These are phyloP conservation scores for Cottoperca gobio DNA, from an alignment of 2,797 vertebrate genomes.

Conservation along the genomic window DNA sequence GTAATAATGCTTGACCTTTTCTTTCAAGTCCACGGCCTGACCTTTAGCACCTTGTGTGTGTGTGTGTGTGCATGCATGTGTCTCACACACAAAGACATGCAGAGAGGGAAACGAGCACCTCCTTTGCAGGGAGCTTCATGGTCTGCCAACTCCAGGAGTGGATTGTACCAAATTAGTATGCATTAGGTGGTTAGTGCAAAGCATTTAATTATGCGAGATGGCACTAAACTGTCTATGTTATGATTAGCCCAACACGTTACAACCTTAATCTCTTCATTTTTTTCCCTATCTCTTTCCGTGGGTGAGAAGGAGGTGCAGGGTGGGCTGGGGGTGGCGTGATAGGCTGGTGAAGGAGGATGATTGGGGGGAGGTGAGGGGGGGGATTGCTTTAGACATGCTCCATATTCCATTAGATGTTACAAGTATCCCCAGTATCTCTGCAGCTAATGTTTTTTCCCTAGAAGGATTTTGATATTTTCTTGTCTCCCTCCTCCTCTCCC, in stretches of 20 bases:
- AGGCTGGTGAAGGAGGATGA: slow-evolving; percentile 29
- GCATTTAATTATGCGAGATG: slow-evolving; percentile 87
- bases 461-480: slow-evolving; percentile 66
- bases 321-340: slow-evolving; percentile 17
- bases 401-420: slow-evolving; percentile 60
- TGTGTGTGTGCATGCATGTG: slow-evolving; percentile 28
- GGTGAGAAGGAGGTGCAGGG: slow-evolving; percentile 40
- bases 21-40: slow-evolving; percentile 79
- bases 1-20: slow-evolving; percentile 88
- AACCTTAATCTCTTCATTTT: slow-evolving; percentile 75
- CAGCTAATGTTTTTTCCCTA: slow-evolving; percentile 54
- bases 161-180: slow-evolving; percentile 86
- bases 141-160: slow-evolving; percentile 79
- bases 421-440: slow-evolving; percentile 54
- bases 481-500: slow-evolving; percentile 29
- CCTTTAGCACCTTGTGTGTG: slow-evolving; percentile 80
- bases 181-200: slow-evolving; percentile 84
- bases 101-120: slow-evolving; percentile 60
- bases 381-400: slow-evolving; percentile 46
- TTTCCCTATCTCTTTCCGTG: slow-evolving; percentile 47
- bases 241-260: slow-evolving; percentile 85
- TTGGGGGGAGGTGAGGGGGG: slow-evolving; percentile 25
- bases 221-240: slow-evolving; percentile 86
- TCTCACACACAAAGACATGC: slow-evolving; percentile 22
- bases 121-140: slow-evolving; percentile 77